Evolutionary conservation across 2,113 vertebrate species (phyloP).

Genomic region (Malurus melanocephalus): DNA sequence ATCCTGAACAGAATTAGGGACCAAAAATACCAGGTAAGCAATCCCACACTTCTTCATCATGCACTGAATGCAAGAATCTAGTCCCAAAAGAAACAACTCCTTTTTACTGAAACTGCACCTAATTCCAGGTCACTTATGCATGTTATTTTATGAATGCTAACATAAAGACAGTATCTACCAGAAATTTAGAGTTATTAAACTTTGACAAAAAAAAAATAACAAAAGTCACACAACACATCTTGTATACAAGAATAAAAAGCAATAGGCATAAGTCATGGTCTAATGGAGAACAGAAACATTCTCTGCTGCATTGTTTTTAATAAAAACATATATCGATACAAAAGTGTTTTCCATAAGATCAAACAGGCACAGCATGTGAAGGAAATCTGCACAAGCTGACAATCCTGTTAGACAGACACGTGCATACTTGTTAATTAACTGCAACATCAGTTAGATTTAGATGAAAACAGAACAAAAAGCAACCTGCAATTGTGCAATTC

Average conservation of each 20-base stretch:
- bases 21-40: neutral
- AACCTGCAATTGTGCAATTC: neutral
- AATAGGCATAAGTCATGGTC: neutral
- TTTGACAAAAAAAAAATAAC: neutral
- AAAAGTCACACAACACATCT: neutral
- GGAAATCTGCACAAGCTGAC: neutral
- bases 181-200: neutral
- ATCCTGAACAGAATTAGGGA: neutral
- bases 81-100: neutral
- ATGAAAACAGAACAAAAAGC: neutral
- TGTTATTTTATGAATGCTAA: neutral
- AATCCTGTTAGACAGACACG: neutral
- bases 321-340: neutral
- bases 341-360: neutral
- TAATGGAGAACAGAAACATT: neutral
- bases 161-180: neutral
- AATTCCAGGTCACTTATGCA: neutral
- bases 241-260: neutral
- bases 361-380: neutral
- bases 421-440: neutral
- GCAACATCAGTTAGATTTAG: neutral
- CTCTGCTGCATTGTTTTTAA: neutral
- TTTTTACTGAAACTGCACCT: neutral
- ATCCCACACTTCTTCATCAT: neutral
- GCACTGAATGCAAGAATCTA: neutral